Evolutionary conservation across 2,113 vertebrate species (phyloP).

Genomic region (Nycticebus coucang): DNA sequence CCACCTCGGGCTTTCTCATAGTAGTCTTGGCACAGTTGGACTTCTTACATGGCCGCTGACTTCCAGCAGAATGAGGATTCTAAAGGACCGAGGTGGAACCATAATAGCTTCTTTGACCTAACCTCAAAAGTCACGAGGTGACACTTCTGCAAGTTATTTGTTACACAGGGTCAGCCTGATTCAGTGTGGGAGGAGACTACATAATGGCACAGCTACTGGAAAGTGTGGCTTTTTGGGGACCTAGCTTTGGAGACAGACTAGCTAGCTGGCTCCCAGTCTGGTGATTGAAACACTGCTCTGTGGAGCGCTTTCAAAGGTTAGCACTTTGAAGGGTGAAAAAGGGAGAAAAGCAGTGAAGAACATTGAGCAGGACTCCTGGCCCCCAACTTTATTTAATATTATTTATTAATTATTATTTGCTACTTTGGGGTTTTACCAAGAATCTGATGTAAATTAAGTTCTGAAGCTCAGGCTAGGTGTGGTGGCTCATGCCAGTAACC

Average conservation of each 20-base stretch:
- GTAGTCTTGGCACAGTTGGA: background rate
- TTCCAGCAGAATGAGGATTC: conserved; percentile 4
- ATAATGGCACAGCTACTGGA: background rate
- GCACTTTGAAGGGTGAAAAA: background rate
- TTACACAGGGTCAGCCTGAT: background rate
- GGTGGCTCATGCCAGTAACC: too few species aligned
- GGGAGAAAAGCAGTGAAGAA: background rate
- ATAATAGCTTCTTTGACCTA: background rate
- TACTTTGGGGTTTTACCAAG: conserved; percentile 3
- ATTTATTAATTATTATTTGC: background rate
- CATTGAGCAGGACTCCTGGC: background rate
- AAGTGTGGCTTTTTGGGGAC: background rate
- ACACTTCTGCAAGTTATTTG: background rate
- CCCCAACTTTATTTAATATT: background rate
- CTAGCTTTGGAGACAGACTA: background rate
- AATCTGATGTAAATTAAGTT: conserved; percentile 18
- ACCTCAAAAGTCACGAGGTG: background rate
- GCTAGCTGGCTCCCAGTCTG: background rate
- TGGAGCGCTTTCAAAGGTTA: background rate
- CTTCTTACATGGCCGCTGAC: background rate
- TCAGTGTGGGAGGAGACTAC: background rate
- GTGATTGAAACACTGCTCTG: background rate
- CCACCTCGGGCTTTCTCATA: background rate
- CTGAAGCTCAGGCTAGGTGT: too few species aligned
- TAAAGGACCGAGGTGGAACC: background rate